Evolutionary conservation across 1,140 invertebrate species (phyloP).

Genomic region (Campodea augens): DNA sequence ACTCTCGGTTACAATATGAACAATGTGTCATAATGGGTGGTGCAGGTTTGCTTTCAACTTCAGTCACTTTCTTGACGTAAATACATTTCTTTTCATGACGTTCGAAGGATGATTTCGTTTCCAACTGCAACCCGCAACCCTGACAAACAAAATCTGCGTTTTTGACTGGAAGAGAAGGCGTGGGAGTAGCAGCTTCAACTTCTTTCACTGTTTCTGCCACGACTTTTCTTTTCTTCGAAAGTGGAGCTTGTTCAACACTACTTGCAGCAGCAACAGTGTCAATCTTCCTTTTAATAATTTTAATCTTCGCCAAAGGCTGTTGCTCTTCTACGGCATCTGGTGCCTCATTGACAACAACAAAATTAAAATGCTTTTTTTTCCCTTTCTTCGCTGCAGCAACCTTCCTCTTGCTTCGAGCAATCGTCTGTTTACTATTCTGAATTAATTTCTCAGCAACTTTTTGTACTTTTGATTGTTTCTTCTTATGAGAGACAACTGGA

Average conservation of each 20-base stretch:
- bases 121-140: slow-evolving; percentile 4
- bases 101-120: slow-evolving; percentile 3
- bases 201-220: background rate
- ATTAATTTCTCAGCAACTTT: background rate
- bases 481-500: background rate
- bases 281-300: background rate
- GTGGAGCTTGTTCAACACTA: too few relatives aligned
- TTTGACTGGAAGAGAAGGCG: background rate
- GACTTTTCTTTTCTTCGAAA: too few relatives aligned
- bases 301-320: background rate
- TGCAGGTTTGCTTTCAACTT: background rate
- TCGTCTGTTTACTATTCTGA: background rate
- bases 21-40: background rate
- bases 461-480: background rate
- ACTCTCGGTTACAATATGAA: slow-evolving; percentile 3
- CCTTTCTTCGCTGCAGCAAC: background rate
- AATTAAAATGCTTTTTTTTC: background rate
- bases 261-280: background rate
- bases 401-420: background rate
- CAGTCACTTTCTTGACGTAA: background rate
- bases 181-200: background rate
- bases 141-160: background rate
- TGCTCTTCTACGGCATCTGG: too few relatives aligned
- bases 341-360: background rate
- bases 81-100: slow-evolving; percentile 7